Base-by-base conservation (phyloP, 2,113 vertebrate species). In the Empidonax traillii region DNA sequence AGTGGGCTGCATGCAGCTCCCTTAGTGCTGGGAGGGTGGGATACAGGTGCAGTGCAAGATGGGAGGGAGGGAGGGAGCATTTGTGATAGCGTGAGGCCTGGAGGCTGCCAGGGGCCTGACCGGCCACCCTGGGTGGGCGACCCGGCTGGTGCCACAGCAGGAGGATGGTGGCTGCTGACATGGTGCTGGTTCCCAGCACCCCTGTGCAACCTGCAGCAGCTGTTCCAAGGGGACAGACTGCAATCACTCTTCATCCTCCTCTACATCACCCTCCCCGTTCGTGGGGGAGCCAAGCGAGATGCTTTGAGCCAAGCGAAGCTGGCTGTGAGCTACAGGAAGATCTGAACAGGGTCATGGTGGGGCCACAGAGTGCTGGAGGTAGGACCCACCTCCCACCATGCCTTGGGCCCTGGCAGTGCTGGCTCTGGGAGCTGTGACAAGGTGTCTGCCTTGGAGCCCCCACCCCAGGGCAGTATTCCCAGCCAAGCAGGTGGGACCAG, bases 271-370 rank as follows among this genome's bases (percentile, higher is more conserved):
- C 53, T 78, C 47, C 24, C 18, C 0, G 2, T 51, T 55, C 14
- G n/a, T 17, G 39, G 25, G 28, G 47, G 47, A 41, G 55, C 61
- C 30, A 37, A 30, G 43, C 18, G 14, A 51, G 73, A 21, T 31
- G 14, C 15, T 90, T 7, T 31, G 66, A 51, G 43, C 41, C 43
- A 14, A 15, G 37, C 15, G 23, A 11, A 41, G 31, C 24, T 8
- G 8, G 12, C 37, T 28, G 25, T 24, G 46, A 74, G 67, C 72
- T 56, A 3, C 2, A 0, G 49, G 49, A 51, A 22, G 25, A 25
- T 19, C 33, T 21, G 22, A 51, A 41, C 0, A 3, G 23, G 35
- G 24, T 18, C 72, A 58, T 0, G 0, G 14, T 2, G 6, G 23
- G 23, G 51, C 25, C 13, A 3, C 0, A 2, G 46, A 0, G 0